Evolutionary conservation across 2,888 invertebrate genomes (phyloP).

Genomic region (Proisotoma minuta): DNA sequence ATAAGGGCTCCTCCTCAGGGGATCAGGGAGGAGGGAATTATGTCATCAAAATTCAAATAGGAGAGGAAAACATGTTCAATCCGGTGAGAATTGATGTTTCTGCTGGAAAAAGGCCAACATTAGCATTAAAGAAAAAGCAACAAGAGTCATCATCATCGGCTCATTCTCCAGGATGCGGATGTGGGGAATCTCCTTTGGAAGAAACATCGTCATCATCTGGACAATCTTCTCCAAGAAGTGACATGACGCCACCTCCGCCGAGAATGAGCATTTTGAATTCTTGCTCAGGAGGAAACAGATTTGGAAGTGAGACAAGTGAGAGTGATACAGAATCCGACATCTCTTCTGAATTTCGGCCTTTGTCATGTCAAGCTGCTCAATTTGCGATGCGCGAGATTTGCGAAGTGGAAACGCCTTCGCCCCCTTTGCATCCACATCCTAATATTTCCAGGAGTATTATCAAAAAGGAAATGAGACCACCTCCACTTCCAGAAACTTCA

Average conservation of each 20-base stretch:
- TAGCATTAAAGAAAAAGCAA: background rate
- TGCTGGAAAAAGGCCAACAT: slow-evolving; percentile 8
- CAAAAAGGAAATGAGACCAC: slow-evolving; percentile 22
- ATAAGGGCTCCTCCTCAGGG: slow-evolving; percentile 10
- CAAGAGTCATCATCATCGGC: background rate
- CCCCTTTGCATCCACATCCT: slow-evolving; percentile 19
- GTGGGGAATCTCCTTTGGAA: slow-evolving; percentile 36
- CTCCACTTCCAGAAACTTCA: background rate
- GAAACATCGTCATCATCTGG: slow-evolving; percentile 42
- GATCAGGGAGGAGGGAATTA: slow-evolving; percentile 38
- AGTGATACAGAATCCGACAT: slow-evolving; percentile 47
- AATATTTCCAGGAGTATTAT: slow-evolving; percentile 31
- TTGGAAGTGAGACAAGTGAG: slow-evolving; percentile 47
- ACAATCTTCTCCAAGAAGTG: slow-evolving; percentile 44
- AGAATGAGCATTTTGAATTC: slow-evolving; percentile 24
- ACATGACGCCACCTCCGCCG: slow-evolving; percentile 45
- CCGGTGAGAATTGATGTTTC: slow-evolving; percentile 46
- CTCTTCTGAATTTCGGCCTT: slow-evolving; percentile 41
- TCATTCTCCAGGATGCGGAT: slow-evolving; percentile 10
- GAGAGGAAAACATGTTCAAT: slow-evolving; percentile 44
- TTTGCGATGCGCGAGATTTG: slow-evolving; percentile 46
- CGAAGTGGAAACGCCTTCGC: slow-evolving; percentile 32
- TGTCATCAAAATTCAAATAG: slow-evolving; percentile 47
- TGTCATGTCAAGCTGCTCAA: slow-evolving; percentile 41
- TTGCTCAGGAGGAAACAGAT: slow-evolving; percentile 35